These are phyloP conservation scores for Micromys minutus DNA, from an alignment of 2,113 vertebrate species.

Conservation along the genomic window DNA sequence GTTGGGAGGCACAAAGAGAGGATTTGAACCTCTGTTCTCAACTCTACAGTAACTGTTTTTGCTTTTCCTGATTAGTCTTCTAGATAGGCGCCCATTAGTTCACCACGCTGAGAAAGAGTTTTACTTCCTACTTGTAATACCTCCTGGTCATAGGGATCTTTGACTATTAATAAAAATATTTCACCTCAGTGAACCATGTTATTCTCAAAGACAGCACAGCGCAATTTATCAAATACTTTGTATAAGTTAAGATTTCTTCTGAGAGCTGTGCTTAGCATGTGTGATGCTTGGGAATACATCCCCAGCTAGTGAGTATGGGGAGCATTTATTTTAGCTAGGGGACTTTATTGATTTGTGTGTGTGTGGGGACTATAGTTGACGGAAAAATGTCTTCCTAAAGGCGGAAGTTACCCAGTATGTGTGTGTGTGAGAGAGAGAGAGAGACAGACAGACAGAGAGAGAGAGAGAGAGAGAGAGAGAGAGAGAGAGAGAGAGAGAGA, in stretches of 20 bases:
- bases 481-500: too few species aligned
- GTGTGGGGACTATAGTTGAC: neutral
- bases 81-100: neutral
- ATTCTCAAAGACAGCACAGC: neutral
- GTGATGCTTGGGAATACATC: neutral
- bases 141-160: slow-evolving; percentile 1
- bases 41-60: neutral
- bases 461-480: too few species aligned
- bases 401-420: neutral
- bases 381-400: neutral
- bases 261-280: too few species aligned
- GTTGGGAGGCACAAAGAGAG: neutral
- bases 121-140: neutral
- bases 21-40: neutral
- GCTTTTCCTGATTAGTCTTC: neutral
- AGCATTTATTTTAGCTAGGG: neutral
- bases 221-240: neutral
- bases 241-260: neutral
- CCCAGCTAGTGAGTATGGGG: neutral
- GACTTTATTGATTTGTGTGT: neutral
- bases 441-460: too few species aligned
- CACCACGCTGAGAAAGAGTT: neutral
- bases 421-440: neutral
- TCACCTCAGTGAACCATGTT: neutral
- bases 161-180: neutral